Evolutionary conservation across 2,888 invertebrate species (phyloP), one percentile per base, ranked within the genome.

Genomic region (Hyposoter didymator): DNA sequence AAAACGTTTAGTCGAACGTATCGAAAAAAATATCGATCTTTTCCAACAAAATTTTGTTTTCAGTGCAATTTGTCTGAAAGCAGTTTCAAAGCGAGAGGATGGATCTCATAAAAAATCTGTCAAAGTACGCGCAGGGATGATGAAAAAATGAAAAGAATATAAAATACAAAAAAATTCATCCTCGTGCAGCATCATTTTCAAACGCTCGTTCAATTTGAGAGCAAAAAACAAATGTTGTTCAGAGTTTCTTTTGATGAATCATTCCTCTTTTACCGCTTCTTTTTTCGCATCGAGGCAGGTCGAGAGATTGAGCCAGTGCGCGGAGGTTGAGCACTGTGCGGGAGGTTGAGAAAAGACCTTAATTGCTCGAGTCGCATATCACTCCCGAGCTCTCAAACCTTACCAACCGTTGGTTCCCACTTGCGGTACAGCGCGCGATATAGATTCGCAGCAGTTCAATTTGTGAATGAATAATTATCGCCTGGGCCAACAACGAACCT

Each of bases 401-500:
- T 75, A 62, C 69, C 59, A 55, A 52, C 17, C 74, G 35, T 66
- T 47, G 76, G 74, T 69, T 84, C 72, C 45, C 81, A 52, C 73
- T 78, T 19, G 59, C 49, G 32, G 47, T 49, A 49, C 52, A 78
- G 72, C 28, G n/a, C n/a, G n/a, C n/a, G 10, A 67, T 64, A 43
- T 69, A 79, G 49, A 52, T 76, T 81, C 84, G 74, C 82, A 78
- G 74, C 82, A 78, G 85, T 86, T 81, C 87, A 88, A 87, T 87
- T 88, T 86, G 87, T 85, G 81, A 82, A 87, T 87, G 84, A 85
- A 88, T 88, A 88, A 88, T 87, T 85, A 88, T 85, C 75, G 78
- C 52, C 22, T 64, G 64, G 72, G 73, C 52, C 59, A 59, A 43
- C 69, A 75, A 55, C 78, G 70, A 85, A 73, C 72, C 72, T 83